phyloP scores from a whole-genome alignment of 2,797 vertebrate genomes.

The Squalus acanthias region DNA sequence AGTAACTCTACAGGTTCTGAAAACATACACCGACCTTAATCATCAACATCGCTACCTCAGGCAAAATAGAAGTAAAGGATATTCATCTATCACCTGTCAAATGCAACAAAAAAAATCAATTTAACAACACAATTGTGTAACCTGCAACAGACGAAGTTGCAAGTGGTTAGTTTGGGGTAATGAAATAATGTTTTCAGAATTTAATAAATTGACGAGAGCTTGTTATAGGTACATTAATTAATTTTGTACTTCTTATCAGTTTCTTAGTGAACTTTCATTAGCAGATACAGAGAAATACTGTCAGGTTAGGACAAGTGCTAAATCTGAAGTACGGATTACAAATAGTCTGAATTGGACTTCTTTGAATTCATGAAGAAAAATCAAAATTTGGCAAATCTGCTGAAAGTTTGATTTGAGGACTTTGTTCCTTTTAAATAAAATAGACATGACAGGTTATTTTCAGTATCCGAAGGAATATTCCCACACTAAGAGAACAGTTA shows the following conservation, averaged over 20 bases:
- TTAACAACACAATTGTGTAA: background rate
- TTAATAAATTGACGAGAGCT: background rate
- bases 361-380: background rate
- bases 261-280: background rate
- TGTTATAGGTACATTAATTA: slow-evolving; percentile 1
- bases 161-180: background rate
- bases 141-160: background rate
- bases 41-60: background rate
- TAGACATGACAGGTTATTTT: background rate
- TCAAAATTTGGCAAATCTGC: background rate
- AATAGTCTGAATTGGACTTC: background rate
- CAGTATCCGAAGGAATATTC: background rate
- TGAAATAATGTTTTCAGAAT: background rate
- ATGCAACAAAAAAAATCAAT: background rate
- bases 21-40: background rate
- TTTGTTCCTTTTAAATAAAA: background rate
- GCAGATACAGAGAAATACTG: background rate
- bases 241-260: background rate
- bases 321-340: background rate
- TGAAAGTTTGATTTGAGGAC: background rate
- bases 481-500: background rate
- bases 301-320: background rate
- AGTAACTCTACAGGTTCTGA: slow-evolving; percentile 3
- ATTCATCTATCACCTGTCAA: slow-evolving; percentile 32
- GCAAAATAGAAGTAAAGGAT: slow-evolving; percentile 3